phyloP scores from a whole-genome alignment of 1,140 invertebrate genomes.

The Zaprionus capensis region DNA sequence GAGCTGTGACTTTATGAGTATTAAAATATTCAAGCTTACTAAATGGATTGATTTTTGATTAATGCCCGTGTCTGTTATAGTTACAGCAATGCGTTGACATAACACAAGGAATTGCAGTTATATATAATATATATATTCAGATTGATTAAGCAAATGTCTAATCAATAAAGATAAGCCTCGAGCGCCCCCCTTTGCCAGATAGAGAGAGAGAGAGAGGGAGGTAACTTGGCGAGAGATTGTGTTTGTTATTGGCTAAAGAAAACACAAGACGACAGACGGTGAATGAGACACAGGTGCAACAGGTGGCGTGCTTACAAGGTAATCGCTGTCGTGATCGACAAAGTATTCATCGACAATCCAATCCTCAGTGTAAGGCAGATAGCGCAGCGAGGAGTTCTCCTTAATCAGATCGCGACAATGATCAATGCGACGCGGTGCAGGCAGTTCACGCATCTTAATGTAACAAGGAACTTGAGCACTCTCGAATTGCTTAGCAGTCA shows the following conservation, averaged over 20 bases:
- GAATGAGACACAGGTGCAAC: slow-evolving; percentile 1
- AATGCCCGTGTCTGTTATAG: background rate
- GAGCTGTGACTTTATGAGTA: background rate
- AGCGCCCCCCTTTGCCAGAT: background rate
- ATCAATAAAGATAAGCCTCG: background rate
- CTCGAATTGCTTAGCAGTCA: slow-evolving; percentile 72
- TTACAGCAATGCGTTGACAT: no score
- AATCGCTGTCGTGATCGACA: slow-evolving; percentile 76
- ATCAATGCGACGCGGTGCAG: slow-evolving; percentile 59
- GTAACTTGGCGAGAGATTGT: background rate
- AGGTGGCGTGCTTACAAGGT: slow-evolving; percentile 67
- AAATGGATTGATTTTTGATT: background rate
- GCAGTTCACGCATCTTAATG: slow-evolving; percentile 74
- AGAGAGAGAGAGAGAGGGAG: background rate
- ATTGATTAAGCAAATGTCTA: background rate
- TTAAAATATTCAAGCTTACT: slow-evolving; percentile 1
- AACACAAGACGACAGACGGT: background rate
- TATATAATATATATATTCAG: background rate
- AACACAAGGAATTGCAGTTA: no score
- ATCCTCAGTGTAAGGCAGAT: slow-evolving; percentile 66
- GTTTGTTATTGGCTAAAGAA: background rate
- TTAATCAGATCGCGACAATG: slow-evolving; percentile 64
- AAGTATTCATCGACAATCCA: slow-evolving; percentile 81
- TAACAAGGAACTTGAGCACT: slow-evolving; percentile 71
- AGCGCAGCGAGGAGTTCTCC: slow-evolving; percentile 61